Evolutionary conservation across 2,113 vertebrate species (phyloP).

Genomic region (Lophura nycthemera): DNA sequence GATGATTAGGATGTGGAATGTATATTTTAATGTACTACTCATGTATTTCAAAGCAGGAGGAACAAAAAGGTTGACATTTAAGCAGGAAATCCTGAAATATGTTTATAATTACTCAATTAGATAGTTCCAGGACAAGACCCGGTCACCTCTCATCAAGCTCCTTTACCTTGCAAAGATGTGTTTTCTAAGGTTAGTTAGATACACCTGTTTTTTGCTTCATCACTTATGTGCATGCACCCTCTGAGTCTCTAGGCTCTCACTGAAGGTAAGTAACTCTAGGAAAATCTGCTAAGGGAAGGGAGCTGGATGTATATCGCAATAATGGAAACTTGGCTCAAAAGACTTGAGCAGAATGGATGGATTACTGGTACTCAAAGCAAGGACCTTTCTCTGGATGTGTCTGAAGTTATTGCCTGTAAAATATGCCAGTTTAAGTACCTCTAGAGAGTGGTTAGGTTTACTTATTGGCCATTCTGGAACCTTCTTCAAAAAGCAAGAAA

Average conservation of each 20-base stretch:
- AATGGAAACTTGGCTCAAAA: neutral
- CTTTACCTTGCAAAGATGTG: neutral
- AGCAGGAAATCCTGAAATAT: neutral
- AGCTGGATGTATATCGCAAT: neutral
- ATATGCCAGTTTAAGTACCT: neutral
- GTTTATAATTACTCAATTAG: neutral
- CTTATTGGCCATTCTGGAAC: neutral
- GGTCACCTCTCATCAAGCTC: neutral
- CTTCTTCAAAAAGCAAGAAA: neutral
- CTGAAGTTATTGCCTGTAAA: slow-evolving; percentile 17
- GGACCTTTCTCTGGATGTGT: neutral
- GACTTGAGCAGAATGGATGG: neutral
- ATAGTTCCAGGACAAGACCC: neutral
- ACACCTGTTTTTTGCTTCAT: neutral
- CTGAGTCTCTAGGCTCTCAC: neutral
- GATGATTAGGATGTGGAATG: neutral
- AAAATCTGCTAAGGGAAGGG: neutral
- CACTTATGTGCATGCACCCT: neutral
- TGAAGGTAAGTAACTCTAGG: neutral
- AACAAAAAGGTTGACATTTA: neutral
- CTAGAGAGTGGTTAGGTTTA: neutral
- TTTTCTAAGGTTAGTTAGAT: neutral
- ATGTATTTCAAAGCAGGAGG: neutral
- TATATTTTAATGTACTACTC: neutral
- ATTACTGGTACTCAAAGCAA: neutral